Conservation (phyloP, 2,113 vertebrate genomes). For the Pachypanchax playfairii region DNA sequence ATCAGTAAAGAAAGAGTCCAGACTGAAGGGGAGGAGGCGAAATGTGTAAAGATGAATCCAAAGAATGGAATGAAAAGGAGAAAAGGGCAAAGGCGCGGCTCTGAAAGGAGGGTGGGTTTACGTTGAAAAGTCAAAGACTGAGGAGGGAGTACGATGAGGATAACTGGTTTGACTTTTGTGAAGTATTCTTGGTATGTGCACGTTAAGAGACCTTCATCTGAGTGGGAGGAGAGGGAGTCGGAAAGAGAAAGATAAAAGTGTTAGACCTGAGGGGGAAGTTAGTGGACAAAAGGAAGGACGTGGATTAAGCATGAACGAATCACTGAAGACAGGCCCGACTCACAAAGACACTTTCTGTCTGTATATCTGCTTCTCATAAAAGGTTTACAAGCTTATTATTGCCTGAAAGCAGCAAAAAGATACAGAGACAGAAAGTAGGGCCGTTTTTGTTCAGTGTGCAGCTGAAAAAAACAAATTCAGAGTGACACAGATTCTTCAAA, state of each 20-base stretch:
- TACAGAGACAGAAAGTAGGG: slow-evolving; percentile 28
- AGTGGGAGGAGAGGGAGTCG: slow-evolving; percentile 10
- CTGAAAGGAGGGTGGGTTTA: slow-evolving; percentile 47
- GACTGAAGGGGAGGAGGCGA: slow-evolving; percentile 48
- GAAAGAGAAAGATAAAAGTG: slow-evolving; percentile 27
- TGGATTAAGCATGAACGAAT: slow-evolving; percentile 58
- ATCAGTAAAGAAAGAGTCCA: slow-evolving; percentile 40
- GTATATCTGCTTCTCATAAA: slow-evolving; percentile 36
- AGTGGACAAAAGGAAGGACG: slow-evolving; percentile 55
- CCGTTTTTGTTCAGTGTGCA: slow-evolving; percentile 39
- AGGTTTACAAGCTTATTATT: slow-evolving; percentile 49
- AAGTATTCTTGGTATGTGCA: slow-evolving; percentile 57
- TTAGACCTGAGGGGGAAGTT: slow-evolving; percentile 40
- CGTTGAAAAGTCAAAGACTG: slow-evolving; percentile 45
- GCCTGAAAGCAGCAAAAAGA: slow-evolving; percentile 35
- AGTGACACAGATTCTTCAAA: slow-evolving; percentile 43
- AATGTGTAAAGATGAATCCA: slow-evolving; percentile 58
- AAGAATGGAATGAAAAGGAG: slow-evolving; percentile 72
- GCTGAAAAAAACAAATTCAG: slow-evolving; percentile 39
- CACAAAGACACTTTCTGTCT: slow-evolving; percentile 22
- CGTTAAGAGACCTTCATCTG: slow-evolving; percentile 50
- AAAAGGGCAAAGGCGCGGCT: slow-evolving; percentile 43
- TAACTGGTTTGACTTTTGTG: slow-evolving; percentile 45
- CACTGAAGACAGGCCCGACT: slow-evolving; percentile 44
- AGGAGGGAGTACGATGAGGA: slow-evolving; percentile 42